Evolutionary conservation across 1,140 invertebrate genomes (phyloP).

Genomic region (Drepana arcuata): DNA sequence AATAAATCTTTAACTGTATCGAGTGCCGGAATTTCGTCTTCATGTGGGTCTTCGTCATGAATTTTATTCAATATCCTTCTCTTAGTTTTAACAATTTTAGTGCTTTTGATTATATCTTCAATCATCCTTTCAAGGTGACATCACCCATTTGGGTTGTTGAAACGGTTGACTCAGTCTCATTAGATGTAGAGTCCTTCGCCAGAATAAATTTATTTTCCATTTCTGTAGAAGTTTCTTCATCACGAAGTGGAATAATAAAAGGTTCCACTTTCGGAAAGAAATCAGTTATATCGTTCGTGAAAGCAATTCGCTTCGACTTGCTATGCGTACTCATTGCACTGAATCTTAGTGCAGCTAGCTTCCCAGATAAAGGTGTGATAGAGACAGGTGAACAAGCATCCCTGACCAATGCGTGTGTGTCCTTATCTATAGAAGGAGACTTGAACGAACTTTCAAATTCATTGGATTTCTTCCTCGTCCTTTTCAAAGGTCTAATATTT

Average conservation of each 20-base stretch:
- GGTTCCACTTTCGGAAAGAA: slow-evolving; percentile 57
- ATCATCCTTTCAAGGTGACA: slow-evolving; percentile 63
- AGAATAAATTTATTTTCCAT: slow-evolving; percentile 66
- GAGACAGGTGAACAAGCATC: slow-evolving; percentile 58
- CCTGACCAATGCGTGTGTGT: slow-evolving; percentile 49
- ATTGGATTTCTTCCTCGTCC: slow-evolving; percentile 59
- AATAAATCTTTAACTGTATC: slow-evolving; percentile 51
- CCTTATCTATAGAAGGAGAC: slow-evolving; percentile 57
- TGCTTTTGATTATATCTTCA: slow-evolving; percentile 66
- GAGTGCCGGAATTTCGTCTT: slow-evolving; percentile 37
- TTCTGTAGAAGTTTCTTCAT: slow-evolving; percentile 60
- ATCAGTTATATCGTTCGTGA: slow-evolving; percentile 37
- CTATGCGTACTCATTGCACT: slow-evolving; percentile 58
- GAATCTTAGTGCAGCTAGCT: slow-evolving; percentile 58
- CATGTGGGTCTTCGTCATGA: slow-evolving; percentile 21
- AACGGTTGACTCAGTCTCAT: slow-evolving; percentile 52
- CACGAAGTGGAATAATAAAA: slow-evolving; percentile 45
- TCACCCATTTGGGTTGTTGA: slow-evolving; percentile 65
- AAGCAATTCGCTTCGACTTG: slow-evolving; percentile 37
- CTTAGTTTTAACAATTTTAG: slow-evolving; percentile 61
- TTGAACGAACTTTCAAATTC: slow-evolving; percentile 65
- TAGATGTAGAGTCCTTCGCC: slow-evolving; percentile 44
- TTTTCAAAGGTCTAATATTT: slow-evolving; percentile 50
- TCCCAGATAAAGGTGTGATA: slow-evolving; percentile 51
- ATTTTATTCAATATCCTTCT: slow-evolving; percentile 42